These are phyloP conservation scores for Arvicanthis niloticus DNA, from an alignment of 2,113 vertebrate species.

Conservation along the genomic window DNA sequence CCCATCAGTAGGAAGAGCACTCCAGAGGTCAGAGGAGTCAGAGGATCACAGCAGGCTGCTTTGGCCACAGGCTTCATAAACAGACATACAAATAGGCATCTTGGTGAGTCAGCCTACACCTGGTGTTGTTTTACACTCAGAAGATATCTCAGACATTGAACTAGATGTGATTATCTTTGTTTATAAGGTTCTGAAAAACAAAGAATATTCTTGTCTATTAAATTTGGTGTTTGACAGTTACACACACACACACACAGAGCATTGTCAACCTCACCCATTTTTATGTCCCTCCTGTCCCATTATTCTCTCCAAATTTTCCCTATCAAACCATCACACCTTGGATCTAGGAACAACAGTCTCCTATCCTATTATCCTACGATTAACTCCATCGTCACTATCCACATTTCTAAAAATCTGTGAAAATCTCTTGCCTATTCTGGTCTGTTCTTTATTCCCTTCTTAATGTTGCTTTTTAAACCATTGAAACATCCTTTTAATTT, in stretches of 20 bases:
- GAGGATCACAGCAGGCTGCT: neutral
- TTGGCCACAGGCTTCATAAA: neutral
- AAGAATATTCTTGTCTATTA: neutral
- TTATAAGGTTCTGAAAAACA: neutral
- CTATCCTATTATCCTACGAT: neutral
- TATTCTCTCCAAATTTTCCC: neutral
- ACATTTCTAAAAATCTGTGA: neutral
- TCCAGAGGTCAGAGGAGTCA: too few species aligned
- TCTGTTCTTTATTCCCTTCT: conserved; percentile 12
- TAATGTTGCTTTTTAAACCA: conserved; percentile 36
- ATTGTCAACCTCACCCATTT: neutral
- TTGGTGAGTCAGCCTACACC: neutral
- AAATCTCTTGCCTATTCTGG: neutral
- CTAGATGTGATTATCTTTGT: neutral
- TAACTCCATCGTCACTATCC: neutral
- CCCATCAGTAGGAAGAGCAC: neutral
- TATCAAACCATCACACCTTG: neutral
- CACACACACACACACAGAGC: neutral
- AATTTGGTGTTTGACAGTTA: neutral
- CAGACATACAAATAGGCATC: neutral
- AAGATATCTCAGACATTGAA: neutral
- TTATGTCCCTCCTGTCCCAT: neutral
- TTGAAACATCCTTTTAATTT: conserved; percentile 57
- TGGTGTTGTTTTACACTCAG: neutral
- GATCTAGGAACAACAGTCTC: neutral